Percentiles rank a stretch among this genome's conserved stretches.
Evolutionary conservation across 2,888 invertebrate species (phyloP).

Genomic region (Leptarthrus brevirostris): DNA sequence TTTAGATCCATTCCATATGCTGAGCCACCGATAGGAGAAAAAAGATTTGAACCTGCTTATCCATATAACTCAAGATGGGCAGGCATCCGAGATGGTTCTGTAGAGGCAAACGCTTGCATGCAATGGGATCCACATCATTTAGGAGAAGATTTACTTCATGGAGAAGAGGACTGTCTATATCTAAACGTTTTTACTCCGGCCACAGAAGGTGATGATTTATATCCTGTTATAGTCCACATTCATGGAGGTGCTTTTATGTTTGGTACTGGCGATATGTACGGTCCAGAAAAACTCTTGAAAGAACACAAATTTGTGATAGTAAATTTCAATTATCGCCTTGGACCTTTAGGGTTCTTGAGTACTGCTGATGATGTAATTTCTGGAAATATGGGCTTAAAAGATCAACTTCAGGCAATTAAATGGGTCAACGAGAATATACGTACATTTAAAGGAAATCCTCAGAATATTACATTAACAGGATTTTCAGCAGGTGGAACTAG

Average conservation of each 20-base stretch:
- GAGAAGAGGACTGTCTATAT: conserved; percentile 77
- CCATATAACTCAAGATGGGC: conserved; percentile 58
- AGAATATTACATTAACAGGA: conserved; percentile 76
- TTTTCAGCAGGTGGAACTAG: conserved; percentile 81
- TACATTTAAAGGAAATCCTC: conserved; percentile 78
- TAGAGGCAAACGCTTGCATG: conserved; percentile 71
- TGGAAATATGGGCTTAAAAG: conserved; percentile 80
- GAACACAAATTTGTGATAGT: conserved; percentile 73
- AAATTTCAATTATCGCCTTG: conserved; percentile 78
- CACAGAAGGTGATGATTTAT: conserved; percentile 62
- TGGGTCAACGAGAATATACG: conserved; percentile 78
- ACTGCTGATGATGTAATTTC: conserved; percentile 77
- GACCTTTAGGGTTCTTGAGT: conserved; percentile 79
- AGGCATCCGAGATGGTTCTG: conserved; percentile 69
- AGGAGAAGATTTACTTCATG: conserved; percentile 63
- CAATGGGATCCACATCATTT: conserved; percentile 71
- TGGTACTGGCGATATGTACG: conserved; percentile 70
- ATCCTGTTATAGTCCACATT: conserved; percentile 75
- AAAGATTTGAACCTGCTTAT: conserved; percentile 69
- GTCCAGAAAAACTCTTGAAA: conserved; percentile 73
- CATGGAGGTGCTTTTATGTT: conserved; percentile 80
- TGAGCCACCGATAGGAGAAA: conserved; percentile 73
- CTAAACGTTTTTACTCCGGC: conserved; percentile 74
- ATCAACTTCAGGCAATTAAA: conserved; percentile 76
- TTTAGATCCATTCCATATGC: conserved; percentile 78